These are phyloP conservation scores for Sceloporus tristichus DNA, from an alignment of 2,113 vertebrate genomes.

Conservation along the genomic window DNA sequence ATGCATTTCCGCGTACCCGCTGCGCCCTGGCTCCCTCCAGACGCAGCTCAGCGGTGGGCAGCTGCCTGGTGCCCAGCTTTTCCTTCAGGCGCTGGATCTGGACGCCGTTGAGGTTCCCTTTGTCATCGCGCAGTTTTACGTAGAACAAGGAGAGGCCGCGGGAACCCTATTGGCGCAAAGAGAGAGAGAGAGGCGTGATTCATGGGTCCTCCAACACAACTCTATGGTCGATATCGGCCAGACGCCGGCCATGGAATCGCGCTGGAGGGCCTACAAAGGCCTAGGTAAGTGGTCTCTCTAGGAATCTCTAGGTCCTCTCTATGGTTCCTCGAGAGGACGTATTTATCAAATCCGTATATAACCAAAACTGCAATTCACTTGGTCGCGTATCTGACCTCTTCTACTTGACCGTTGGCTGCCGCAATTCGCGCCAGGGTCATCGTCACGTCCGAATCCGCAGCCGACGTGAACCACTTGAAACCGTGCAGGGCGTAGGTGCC, in stretches of 20 bases:
- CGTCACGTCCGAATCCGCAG: slow-evolving; percentile 86
- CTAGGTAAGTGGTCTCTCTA: too few species aligned
- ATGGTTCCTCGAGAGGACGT: too few species aligned
- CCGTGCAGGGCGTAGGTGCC: slow-evolving; percentile 84
- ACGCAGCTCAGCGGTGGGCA: slow-evolving; percentile 90
- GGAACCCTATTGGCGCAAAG: slow-evolving; percentile 76
- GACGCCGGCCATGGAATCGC: too few species aligned
- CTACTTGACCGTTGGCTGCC: slow-evolving; percentile 76
- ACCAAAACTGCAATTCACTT: too few species aligned
- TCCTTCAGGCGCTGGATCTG: slow-evolving; percentile 89
- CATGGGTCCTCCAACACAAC: too few species aligned
- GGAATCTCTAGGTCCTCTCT: too few species aligned
- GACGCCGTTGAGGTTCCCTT: slow-evolving; percentile 81
- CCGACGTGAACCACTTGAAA: slow-evolving; percentile 91
- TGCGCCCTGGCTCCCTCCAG: slow-evolving; percentile 82
- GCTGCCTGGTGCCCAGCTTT: slow-evolving; percentile 87
- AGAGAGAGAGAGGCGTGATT: too few species aligned
- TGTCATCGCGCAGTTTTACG: slow-evolving; percentile 76
- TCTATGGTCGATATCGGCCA: too few species aligned
- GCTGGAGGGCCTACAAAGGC: too few species aligned
- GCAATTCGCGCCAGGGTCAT: slow-evolving; percentile 84
- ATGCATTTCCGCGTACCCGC: slow-evolving; percentile 77
- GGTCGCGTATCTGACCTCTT: slow-evolving; percentile 69
- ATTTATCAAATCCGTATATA: too few species aligned
- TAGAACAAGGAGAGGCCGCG: slow-evolving; percentile 88